Evolutionary conservation across 2,797 vertebrate species (phyloP).

Genomic region (Eulemur rubriventer): DNA sequence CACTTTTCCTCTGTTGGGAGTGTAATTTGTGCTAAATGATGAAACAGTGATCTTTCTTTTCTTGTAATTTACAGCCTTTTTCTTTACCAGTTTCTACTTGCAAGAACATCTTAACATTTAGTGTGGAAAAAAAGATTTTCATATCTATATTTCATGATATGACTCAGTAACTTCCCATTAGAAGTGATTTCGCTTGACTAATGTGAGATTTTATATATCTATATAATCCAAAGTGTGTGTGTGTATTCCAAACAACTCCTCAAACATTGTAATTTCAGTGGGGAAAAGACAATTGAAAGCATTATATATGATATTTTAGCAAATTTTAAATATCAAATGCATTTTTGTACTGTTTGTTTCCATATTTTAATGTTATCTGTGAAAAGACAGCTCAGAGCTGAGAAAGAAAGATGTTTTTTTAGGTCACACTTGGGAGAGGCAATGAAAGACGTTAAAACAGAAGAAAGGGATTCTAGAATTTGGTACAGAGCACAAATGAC

Average conservation of each 20-base stretch:
- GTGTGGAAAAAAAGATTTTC: neutral
- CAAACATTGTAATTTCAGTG: neutral
- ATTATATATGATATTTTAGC: neutral
- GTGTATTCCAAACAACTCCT: neutral
- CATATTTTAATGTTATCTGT: neutral
- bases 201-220: neutral
- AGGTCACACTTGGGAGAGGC: neutral
- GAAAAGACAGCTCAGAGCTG: neutral
- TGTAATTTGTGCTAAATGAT: neutral
- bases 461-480: neutral
- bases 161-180: neutral
- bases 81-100: neutral
- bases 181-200: neutral
- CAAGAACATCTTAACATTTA: neutral
- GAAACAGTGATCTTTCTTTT: neutral
- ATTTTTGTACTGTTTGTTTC: neutral
- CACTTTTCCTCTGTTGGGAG: neutral
- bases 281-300: neutral
- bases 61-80: neutral
- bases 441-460: neutral
- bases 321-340: neutral
- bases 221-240: neutral
- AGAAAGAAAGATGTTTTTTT: neutral
- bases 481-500: neutral
- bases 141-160: neutral